Percentiles rank a stretch among this genome's conserved stretches.
phyloP scores from a whole-genome alignment of 1,140 invertebrate species.

The Plutomurus gul region DNA sequence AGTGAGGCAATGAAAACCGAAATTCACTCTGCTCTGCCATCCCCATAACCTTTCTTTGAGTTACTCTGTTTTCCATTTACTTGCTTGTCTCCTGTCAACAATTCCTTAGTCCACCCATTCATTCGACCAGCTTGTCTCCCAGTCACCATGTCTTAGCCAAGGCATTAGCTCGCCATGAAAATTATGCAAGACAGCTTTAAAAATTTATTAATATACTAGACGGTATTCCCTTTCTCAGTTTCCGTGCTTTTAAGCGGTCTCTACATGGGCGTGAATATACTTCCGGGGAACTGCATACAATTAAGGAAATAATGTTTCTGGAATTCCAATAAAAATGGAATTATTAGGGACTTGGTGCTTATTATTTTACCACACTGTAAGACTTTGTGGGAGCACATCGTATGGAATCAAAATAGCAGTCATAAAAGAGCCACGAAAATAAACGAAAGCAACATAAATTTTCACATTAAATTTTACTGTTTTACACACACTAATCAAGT shows the following conservation, averaged over 20 bases:
- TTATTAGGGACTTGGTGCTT: too few relatives aligned
- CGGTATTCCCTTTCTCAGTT: background rate
- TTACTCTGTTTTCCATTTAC: background rate
- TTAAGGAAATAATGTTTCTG: too few relatives aligned
- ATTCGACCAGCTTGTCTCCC: background rate
- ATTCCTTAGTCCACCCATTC: background rate
- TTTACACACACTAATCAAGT: too few relatives aligned
- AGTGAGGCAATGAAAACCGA: too few relatives aligned
- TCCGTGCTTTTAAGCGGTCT: background rate
- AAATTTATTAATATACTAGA: background rate
- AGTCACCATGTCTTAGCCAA: background rate
- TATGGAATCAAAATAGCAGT: constrained; percentile 2
- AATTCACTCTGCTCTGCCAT: background rate
- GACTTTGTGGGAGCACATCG: background rate
- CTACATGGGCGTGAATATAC: background rate
- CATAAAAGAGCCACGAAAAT: background rate
- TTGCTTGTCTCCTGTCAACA: constrained; percentile 13
- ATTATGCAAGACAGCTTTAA: background rate
- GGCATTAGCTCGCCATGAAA: background rate
- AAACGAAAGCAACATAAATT: background rate
- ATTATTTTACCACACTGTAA: background rate
- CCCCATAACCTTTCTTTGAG: background rate
- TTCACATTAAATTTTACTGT: background rate
- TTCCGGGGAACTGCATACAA: too few relatives aligned
- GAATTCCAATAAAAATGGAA: too few relatives aligned